These are phyloP conservation scores for Bugulina stolonifera DNA, from an alignment of 2,888 invertebrate genomes.

Conservation along the genomic window DNA sequence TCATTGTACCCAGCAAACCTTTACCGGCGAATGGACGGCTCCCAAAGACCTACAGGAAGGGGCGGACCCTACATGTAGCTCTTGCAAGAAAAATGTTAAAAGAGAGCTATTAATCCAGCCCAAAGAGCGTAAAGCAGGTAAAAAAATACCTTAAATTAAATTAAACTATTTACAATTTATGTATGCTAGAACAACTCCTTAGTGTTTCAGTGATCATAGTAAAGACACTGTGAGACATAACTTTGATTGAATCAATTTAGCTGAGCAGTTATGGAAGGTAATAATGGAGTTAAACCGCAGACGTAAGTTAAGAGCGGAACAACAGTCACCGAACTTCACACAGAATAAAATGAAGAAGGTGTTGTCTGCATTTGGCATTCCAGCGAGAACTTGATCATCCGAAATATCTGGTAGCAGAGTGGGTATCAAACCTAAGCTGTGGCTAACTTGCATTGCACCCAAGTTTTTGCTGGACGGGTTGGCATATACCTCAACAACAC, in stretches of 20 bases:
- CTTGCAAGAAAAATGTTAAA: constrained; percentile 39
- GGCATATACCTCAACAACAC: too few relatives aligned
- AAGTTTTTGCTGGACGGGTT: too few relatives aligned
- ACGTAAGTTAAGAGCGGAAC: background rate
- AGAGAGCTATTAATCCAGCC: constrained; percentile 46
- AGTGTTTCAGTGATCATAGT: too few relatives aligned
- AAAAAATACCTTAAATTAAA: too few relatives aligned
- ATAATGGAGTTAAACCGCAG: constrained; percentile 14
- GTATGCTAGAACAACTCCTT: too few relatives aligned
- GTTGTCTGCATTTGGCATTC: constrained; percentile 4
- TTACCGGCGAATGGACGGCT: constrained; percentile 50
- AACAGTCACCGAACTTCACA: background rate
- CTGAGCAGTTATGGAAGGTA: constrained; percentile 21
- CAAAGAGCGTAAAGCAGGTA: constrained; percentile 45
- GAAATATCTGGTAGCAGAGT: too few relatives aligned
- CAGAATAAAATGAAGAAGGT: background rate
- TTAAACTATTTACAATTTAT: too few relatives aligned
- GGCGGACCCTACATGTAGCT: constrained; percentile 36
- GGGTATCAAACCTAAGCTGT: too few relatives aligned
- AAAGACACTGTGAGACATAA: too few relatives aligned
- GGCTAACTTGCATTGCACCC: too few relatives aligned
- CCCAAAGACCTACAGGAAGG: constrained; percentile 46
- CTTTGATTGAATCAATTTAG: constrained; percentile 18
- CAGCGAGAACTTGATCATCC: background rate
- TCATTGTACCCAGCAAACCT: constrained; percentile 38